Base-by-base conservation (phyloP, 2,797 vertebrate genomes). In the Hybognathus amarus region DNA sequence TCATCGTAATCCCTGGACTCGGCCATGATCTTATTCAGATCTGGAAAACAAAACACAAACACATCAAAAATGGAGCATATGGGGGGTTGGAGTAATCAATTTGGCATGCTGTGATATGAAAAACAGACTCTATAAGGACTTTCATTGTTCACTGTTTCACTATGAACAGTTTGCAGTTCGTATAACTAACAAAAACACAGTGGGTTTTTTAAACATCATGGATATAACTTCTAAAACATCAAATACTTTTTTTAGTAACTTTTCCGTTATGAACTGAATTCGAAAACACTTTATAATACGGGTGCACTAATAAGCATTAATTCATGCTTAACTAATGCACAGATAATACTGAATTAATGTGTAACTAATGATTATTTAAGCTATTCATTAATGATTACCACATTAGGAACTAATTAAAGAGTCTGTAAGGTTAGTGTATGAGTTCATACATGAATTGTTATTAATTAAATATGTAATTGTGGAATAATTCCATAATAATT, bases 21-120 rank as follows among this genome's bases (percentile, higher is more conserved):
- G 24, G 98, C 97, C 96, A 99, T 96, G 84, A 95, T 94, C 77
- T 94, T 89, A 11, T 96, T 97, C 85, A 99, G 96, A 88, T 98
- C 98, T 99, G 87, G 79, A 85, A 45, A 77, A 80, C 52, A 82
- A 40, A 22, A 80, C 9, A 61, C 70, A 67, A 66, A 54, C 45
- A 15, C 47, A 52, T 67, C 27, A 68, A 80, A 38, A 27, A 42
- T 36, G 56, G 68, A 47, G 36, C 54, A 27, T 18, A 73, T 11
- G 9, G 22, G 13, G 36, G 64, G 78, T 40, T 80, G 38, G 42
- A 59, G 24, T 20, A 40, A 30, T 27, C 67, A 59, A 22, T 70
- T n/a, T 70, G 67, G 54, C 67, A 70, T 56, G 27, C 79, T 50
- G 40, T 13, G 30, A 63, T 42, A 47, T 71, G 68, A 54, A 36